phyloP scores from a whole-genome alignment of 2,113 vertebrate genomes.

The Cryptoleucopteryx plumbea region DNA sequence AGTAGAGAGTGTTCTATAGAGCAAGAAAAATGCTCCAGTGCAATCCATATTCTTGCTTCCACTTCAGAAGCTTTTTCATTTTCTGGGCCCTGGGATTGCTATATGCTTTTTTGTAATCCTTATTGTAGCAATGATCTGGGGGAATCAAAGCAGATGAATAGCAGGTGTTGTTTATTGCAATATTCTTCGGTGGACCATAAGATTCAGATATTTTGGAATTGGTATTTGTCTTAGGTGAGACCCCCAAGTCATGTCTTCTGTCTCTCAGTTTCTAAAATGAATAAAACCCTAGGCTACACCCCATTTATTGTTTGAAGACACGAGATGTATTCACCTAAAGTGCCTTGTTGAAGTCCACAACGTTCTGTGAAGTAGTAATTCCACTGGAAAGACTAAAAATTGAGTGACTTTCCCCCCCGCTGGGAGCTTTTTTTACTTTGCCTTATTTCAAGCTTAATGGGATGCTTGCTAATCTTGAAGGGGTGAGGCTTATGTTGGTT shows the following conservation, averaged over 20 bases:
- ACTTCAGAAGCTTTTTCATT: not conserved
- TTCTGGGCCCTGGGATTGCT: not conserved
- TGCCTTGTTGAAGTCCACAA: not conserved
- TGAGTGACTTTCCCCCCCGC: not conserved
- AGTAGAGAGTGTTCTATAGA: not conserved
- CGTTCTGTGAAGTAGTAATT: not conserved
- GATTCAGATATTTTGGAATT: not conserved
- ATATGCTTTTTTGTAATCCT: not conserved
- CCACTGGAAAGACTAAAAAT: not conserved
- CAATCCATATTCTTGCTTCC: not conserved
- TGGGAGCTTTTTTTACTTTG: not conserved
- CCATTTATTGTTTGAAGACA: not conserved
- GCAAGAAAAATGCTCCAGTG: not conserved
- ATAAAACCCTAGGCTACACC: not conserved
- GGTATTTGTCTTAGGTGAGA: not conserved
- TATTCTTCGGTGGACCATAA: not conserved
- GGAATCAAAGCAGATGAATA: not conserved
- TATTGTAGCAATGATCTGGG: not conserved
- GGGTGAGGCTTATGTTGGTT: not conserved
- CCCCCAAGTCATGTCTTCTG: not conserved
- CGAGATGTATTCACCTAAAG: not conserved
- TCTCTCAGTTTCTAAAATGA: not conserved
- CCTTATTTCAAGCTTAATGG: not conserved
- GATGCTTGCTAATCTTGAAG: not conserved
- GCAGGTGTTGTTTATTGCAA: not conserved